These are phyloP conservation scores for Hepsetus odoe DNA, from an alignment of 2,113 vertebrate genomes.

Conservation along the genomic window DNA sequence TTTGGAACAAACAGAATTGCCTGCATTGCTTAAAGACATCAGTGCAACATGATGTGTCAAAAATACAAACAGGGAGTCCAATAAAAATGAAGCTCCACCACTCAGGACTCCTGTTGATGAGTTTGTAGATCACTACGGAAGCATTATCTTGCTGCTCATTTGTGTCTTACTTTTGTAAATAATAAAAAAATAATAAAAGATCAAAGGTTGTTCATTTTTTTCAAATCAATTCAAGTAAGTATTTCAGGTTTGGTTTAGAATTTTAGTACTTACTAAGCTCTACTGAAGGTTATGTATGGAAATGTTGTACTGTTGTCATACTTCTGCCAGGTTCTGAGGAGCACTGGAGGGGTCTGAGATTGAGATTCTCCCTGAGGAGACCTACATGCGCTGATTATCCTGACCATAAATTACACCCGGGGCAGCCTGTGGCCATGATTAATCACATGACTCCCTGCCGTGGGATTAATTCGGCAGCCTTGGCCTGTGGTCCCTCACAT, in stretches of 20 bases:
- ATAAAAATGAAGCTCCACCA: too few relatives aligned
- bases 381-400: constrained; percentile 60
- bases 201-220: too few relatives aligned
- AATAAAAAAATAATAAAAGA: too few relatives aligned
- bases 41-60: too few relatives aligned
- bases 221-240: not conserved
- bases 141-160: too few relatives aligned
- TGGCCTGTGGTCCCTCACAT: constrained; percentile 59
- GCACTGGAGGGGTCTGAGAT: constrained; percentile 64
- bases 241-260: not conserved
- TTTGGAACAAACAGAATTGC: too few relatives aligned
- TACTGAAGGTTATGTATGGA: not conserved
- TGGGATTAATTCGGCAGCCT: constrained; percentile 78
- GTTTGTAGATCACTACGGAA: too few relatives aligned
- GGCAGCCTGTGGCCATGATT: constrained; percentile 68
- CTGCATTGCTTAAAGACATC: too few relatives aligned
- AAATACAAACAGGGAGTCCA: too few relatives aligned
- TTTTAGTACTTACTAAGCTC: not conserved
- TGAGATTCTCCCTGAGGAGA: constrained; percentile 72
- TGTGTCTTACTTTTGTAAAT: too few relatives aligned
- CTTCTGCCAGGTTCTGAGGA: constrained; percentile 48
- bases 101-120: too few relatives aligned
- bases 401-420: constrained; percentile 74
- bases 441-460: constrained; percentile 74
- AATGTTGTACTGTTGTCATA: constrained; percentile 23